Percentiles rank a stretch among this genome's conserved stretches.
These are phyloP conservation scores for Clarias macrocephalus DNA, from an alignment of 2,113 vertebrate species.

Conservation along the genomic window DNA sequence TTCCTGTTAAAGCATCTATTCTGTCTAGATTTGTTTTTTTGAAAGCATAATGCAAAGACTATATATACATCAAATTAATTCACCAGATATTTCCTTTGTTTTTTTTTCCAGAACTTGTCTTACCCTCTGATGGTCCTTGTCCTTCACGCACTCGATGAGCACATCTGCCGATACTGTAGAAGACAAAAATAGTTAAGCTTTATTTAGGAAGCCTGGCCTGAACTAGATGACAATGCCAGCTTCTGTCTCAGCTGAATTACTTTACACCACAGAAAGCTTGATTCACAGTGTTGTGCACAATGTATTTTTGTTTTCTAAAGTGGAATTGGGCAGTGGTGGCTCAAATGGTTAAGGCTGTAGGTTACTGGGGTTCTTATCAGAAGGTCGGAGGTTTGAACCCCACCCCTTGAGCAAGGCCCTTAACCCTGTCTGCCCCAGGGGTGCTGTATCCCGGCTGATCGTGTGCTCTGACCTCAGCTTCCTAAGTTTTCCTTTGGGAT, in stretches of 20 bases:
- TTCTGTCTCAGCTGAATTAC: neutral
- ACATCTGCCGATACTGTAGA: slow-evolving; percentile 66
- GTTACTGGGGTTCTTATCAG: too few species aligned
- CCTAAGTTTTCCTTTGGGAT: too few species aligned
- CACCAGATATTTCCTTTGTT: neutral
- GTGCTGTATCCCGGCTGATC: too few species aligned
- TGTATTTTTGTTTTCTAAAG: neutral
- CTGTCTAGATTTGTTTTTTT: too few species aligned
- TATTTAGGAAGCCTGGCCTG: neutral
- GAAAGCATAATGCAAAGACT: neutral
- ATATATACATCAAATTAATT: neutral
- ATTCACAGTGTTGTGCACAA: neutral
- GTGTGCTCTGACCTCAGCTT: too few species aligned
- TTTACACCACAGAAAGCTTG: neutral
- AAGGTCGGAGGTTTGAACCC: too few species aligned
- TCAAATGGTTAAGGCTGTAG: too few species aligned
- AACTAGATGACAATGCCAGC: neutral
- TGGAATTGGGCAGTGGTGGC: too few species aligned
- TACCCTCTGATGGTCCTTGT: slow-evolving; percentile 83
- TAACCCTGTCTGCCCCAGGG: too few species aligned
- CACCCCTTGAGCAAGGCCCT: too few species aligned
- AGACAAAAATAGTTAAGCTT: neutral
- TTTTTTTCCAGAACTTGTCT: slow-evolving; percentile 23
- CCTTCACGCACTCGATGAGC: slow-evolving; percentile 86
- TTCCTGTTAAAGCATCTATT: neutral